phyloP scores from a whole-genome alignment of 2,797 vertebrate genomes.

The Pteropus rufus region DNA sequence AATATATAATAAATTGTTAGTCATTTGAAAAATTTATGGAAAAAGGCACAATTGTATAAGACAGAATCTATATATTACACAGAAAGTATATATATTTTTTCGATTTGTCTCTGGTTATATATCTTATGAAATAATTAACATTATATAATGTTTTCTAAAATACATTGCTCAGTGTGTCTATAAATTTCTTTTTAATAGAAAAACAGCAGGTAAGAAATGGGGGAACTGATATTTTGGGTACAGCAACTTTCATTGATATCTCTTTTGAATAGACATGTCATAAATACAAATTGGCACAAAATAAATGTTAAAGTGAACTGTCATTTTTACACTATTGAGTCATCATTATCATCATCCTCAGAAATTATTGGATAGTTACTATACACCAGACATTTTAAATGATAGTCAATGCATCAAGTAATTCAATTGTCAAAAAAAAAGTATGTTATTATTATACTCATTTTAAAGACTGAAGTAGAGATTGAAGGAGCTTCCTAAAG shows the following conservation, averaged over 20 bases:
- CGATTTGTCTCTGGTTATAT: neutral
- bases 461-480: neutral
- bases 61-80: neutral
- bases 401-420: neutral
- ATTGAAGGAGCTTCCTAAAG: neutral
- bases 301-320: neutral
- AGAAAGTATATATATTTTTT: neutral
- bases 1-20: neutral
- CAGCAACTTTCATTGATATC: neutral
- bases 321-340: neutral
- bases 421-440: neutral
- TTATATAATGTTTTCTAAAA: neutral
- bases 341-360: neutral
- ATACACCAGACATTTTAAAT: neutral
- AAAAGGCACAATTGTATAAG: neutral
- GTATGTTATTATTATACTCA: neutral
- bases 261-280: neutral
- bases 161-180: neutral
- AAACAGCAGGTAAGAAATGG: neutral
- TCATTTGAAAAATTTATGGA: neutral
- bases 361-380: neutral
- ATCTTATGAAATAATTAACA: neutral
- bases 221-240: neutral
- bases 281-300: neutral
- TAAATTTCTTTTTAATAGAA: neutral